Conservation (phyloP, 2,888 invertebrate genomes). For the Cactoblastis cactorum region DNA sequence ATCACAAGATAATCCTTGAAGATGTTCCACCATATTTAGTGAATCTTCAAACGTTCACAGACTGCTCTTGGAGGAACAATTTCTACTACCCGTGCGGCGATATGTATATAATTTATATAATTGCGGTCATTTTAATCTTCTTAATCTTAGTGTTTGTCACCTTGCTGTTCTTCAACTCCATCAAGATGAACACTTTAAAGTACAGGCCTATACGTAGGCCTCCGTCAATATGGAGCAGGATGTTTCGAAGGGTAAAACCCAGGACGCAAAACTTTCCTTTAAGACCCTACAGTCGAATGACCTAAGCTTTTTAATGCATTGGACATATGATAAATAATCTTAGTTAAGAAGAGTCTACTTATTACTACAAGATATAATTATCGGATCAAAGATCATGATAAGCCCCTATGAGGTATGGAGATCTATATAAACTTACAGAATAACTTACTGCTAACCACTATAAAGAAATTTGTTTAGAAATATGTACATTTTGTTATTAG, state of each 20-base stretch:
- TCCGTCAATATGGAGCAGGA: background rate
- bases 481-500: too few species aligned
- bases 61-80: slow-evolving; percentile 15
- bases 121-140: slow-evolving; percentile 29
- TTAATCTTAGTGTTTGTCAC: slow-evolving; percentile 20
- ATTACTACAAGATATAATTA: too few species aligned
- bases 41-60: background rate
- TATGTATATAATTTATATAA: slow-evolving; percentile 18
- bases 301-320: background rate
- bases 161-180: slow-evolving; percentile 11
- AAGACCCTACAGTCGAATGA: background rate
- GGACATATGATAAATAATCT: too few species aligned
- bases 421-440: too few species aligned
- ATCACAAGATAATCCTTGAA: background rate
- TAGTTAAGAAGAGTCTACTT: too few species aligned
- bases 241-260: background rate
- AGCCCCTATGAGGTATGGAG: too few species aligned
- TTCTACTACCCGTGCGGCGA: slow-evolving; percentile 30
- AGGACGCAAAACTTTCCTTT: background rate
- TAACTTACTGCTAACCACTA: too few species aligned
- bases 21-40: background rate
- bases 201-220: background rate
- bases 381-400: too few species aligned
- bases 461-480: too few species aligned
- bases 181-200: background rate